Percentiles rank a stretch among this genome's conserved stretches.
Conservation (phyloP, 2,113 vertebrate species). For the Crotalus helleri region DNA sequence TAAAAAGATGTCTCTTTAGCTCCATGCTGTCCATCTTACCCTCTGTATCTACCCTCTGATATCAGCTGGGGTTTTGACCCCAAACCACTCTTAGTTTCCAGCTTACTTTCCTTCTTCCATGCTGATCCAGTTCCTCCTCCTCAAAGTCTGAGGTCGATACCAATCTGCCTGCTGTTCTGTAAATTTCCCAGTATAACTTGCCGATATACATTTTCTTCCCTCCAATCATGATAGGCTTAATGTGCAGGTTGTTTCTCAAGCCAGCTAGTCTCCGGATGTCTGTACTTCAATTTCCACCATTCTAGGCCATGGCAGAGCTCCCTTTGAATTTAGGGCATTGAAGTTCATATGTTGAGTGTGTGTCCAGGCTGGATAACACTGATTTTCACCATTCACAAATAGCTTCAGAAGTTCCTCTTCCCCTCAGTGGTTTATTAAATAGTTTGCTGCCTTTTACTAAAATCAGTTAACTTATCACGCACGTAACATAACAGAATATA, state of each 20-base stretch:
- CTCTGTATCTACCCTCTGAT: background rate
- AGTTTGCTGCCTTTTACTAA: background rate
- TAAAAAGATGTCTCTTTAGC: background rate
- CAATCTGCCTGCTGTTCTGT: background rate
- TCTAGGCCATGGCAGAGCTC: background rate
- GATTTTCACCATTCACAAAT: background rate
- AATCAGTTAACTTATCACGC: background rate
- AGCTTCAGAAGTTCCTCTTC: background rate
- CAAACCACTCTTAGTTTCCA: background rate
- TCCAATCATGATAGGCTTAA: background rate
- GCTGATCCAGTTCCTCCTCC: background rate
- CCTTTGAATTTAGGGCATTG: background rate
- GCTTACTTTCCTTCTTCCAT: background rate
- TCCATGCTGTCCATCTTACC: background rate
- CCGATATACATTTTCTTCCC: background rate
- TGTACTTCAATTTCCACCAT: background rate
- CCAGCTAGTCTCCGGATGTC: background rate
- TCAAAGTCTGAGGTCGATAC: background rate
- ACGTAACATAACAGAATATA: background rate
- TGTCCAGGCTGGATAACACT: background rate
- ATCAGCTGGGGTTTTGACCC: background rate
- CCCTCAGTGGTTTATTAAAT: background rate
- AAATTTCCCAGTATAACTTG: background rate
- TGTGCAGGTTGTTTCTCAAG: background rate
- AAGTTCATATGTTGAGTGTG: background rate